Percentiles rank a stretch among this genome's conserved stretches.
These are phyloP conservation scores for Drosophila yakuba DNA, from an alignment of 1,140 invertebrate genomes.

Conservation along the genomic window DNA sequence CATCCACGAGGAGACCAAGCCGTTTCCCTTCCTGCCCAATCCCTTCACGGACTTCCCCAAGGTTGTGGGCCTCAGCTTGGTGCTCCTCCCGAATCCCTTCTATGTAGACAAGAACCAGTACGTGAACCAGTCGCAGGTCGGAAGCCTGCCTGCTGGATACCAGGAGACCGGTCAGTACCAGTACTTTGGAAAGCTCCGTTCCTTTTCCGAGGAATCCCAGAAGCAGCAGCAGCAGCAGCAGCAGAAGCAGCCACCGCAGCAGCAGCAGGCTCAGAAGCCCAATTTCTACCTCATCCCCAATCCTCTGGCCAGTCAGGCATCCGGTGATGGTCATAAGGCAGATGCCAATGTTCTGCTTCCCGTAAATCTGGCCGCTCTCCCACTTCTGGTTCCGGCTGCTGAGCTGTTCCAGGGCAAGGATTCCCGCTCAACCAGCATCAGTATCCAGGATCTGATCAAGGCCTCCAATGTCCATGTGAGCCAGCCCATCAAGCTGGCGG, in stretches of 20 bases:
- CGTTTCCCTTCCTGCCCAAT: slow-evolving; percentile 58
- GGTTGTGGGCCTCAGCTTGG: slow-evolving; percentile 43
- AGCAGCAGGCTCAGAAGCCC: slow-evolving; percentile 13
- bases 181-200: slow-evolving; percentile 28
- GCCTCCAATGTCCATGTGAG: slow-evolving; percentile 32
- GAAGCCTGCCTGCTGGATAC: not conserved
- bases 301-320: slow-evolving; percentile 14
- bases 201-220: slow-evolving; percentile 14
- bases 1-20: slow-evolving; percentile 21
- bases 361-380: slow-evolving; percentile 37
- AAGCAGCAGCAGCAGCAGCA: slow-evolving; percentile 1
- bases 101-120: slow-evolving; percentile 21
- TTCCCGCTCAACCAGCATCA: slow-evolving; percentile 5
- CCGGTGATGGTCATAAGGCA: slow-evolving; percentile 14
- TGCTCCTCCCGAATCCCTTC: slow-evolving; percentile 44
- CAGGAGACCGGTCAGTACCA: not conserved
- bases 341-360: slow-evolving; percentile 29
- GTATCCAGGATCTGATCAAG: slow-evolving; percentile 36
- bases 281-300: slow-evolving; percentile 45
- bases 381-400: slow-evolving; percentile 32
- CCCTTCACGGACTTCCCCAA: slow-evolving; percentile 52
- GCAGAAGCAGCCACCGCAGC: not conserved
- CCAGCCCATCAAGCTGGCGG: slow-evolving; percentile 17
- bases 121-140: not conserved
- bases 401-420: not conserved